Evolutionary conservation across 2,797 vertebrate species (phyloP).

Genomic region (Gymnothorax javanicus): DNA sequence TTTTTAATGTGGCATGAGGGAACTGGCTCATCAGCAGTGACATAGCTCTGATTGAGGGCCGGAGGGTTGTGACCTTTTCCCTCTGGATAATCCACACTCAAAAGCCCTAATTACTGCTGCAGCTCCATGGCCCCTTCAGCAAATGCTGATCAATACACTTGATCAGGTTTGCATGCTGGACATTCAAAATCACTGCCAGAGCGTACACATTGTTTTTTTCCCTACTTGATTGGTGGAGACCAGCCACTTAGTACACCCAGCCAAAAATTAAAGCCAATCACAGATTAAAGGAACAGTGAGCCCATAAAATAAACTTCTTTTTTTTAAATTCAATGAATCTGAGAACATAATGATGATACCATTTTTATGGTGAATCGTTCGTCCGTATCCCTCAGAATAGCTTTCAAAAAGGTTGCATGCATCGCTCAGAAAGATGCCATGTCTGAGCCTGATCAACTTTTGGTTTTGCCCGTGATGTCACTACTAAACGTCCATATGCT

Average conservation of each 20-base stretch:
- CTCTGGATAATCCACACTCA: slow-evolving; percentile 84
- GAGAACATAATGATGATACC: no score
- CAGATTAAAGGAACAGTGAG: no score
- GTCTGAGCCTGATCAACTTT: no score
- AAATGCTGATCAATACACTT: slow-evolving; percentile 76
- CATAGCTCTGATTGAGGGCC: slow-evolving; percentile 35
- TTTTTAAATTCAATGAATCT: no score
- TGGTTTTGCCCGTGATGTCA: no score
- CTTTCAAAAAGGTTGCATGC: no score
- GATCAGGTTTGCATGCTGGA: slow-evolving; percentile 8
- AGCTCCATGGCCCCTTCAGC: slow-evolving; percentile 73
- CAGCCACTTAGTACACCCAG: not conserved
- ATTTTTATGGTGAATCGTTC: no score
- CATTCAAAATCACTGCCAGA: not conserved
- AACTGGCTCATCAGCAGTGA: not conserved
- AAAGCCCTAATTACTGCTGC: slow-evolving; percentile 85
- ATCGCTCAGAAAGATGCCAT: no score
- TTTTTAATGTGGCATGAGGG: not conserved
- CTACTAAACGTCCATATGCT: no score
- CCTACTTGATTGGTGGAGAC: not conserved
- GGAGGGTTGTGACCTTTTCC: slow-evolving; percentile 87
- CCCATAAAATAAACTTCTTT: no score
- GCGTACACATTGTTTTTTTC: not conserved
- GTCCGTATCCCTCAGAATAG: no score
- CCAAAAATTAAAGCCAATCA: no score